phyloP scores from a whole-genome alignment of 2,888 invertebrate species.

The Eucriotettix oculatus region DNA sequence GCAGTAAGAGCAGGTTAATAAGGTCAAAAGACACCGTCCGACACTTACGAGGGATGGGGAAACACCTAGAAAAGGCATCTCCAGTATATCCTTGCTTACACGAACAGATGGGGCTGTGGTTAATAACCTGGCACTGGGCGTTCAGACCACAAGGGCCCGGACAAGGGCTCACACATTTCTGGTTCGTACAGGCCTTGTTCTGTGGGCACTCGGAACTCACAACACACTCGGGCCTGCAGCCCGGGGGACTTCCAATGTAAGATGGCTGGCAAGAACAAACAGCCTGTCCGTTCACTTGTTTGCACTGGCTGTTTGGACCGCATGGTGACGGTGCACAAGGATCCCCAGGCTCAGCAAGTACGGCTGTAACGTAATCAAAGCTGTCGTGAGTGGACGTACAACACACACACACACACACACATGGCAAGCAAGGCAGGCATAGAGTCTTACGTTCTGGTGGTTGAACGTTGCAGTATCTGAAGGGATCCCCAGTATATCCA shows the following conservation, averaged over 20 bases:
- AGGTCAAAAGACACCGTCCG: not conserved
- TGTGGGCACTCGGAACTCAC: slow-evolving; percentile 27
- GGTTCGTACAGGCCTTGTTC: slow-evolving; percentile 27
- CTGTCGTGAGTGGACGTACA: too few species aligned
- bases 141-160: slow-evolving; percentile 34
- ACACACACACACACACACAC: too few species aligned
- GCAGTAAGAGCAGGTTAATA: not conserved
- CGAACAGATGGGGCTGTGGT: slow-evolving; percentile 34
- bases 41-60: slow-evolving; percentile 17
- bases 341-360: slow-evolving; percentile 16
- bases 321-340: slow-evolving; percentile 48
- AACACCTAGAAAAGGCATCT: slow-evolving; percentile 26
- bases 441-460: slow-evolving; percentile 4
- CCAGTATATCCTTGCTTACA: slow-evolving; percentile 28
- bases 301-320: slow-evolving; percentile 55
- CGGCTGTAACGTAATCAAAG: not conserved
- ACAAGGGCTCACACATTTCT: slow-evolving; percentile 33
- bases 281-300: slow-evolving; percentile 37
- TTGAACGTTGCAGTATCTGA: slow-evolving; percentile 38
- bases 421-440: too few species aligned
- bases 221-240: slow-evolving; percentile 39
- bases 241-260: slow-evolving; percentile 56
- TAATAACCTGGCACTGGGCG: slow-evolving; percentile 32
- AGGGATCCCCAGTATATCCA: slow-evolving; percentile 62
- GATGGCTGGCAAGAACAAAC: slow-evolving; percentile 36